phyloP scores from a whole-genome alignment of 1,140 invertebrate genomes.

The Nymphalis io region DNA sequence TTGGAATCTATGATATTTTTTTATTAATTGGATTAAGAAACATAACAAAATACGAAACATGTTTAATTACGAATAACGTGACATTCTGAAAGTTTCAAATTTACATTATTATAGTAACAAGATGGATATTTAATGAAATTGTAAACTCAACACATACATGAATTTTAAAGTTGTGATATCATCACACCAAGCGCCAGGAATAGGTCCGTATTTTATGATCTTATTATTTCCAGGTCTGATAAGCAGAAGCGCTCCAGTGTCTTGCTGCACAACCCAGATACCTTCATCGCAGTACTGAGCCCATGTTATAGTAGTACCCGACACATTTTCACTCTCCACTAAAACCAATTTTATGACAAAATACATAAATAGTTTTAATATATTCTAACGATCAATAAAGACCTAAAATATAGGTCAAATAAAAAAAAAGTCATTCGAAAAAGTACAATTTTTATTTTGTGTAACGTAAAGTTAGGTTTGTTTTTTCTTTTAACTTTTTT shows the following conservation, averaged over 20 bases:
- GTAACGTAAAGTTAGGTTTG: too few species aligned
- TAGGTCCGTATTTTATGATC: slow-evolving; percentile 66
- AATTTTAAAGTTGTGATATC: slow-evolving; percentile 63
- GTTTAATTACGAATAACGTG: too few species aligned
- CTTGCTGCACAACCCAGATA: slow-evolving; percentile 67
- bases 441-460: too few species aligned
- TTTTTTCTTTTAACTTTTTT: too few species aligned
- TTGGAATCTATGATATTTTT: too few species aligned
- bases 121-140: too few species aligned
- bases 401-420: too few species aligned
- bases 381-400: too few species aligned
- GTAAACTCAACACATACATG: slow-evolving; percentile 52
- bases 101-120: not conserved
- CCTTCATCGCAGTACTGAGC: slow-evolving; percentile 66
- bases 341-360: not conserved
- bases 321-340: slow-evolving; percentile 66
- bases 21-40: too few species aligned
- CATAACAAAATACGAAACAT: too few species aligned
- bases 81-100: too few species aligned
- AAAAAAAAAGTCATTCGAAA: too few species aligned
- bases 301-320: slow-evolving; percentile 69
- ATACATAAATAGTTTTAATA: not conserved
- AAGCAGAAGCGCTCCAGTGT: slow-evolving; percentile 64
- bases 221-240: slow-evolving; percentile 60
- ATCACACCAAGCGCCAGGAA: slow-evolving; percentile 69